These are phyloP conservation scores for Diuraphis noxia DNA, from an alignment of 1,140 invertebrate species.

Conservation along the genomic window DNA sequence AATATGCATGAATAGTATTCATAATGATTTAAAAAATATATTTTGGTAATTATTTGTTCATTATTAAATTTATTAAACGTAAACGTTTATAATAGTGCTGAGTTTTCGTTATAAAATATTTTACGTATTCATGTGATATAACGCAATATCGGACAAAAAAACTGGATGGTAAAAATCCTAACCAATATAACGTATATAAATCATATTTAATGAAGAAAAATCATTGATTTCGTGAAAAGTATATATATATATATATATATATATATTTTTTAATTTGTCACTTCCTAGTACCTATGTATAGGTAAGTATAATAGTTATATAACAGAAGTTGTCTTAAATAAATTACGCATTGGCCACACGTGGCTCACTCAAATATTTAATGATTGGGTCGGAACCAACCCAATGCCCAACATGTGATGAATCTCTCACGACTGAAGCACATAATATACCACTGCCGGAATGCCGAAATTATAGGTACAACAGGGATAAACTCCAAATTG, in stretches of 20 bases:
- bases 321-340: no score
- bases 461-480: no score
- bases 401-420: no score
- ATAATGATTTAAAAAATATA: not conserved
- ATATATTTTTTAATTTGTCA: not conserved
- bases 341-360: no score
- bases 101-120: not conserved
- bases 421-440: no score
- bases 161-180: no score
- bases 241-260: not conserved
- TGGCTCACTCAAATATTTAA: no score
- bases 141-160: not conserved
- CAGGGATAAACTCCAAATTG: no score
- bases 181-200: not conserved
- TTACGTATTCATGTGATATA: not conserved
- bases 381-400: no score
- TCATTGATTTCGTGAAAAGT: not conserved
- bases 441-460: no score
- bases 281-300: no score
- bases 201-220: not conserved
- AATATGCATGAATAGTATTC: not conserved
- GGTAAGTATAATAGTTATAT: no score
- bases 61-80: not conserved
- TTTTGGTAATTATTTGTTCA: not conserved
- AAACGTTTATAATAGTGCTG: not conserved